Evolutionary conservation across 2,797 vertebrate species (phyloP).

Genomic region (Alca torda): DNA sequence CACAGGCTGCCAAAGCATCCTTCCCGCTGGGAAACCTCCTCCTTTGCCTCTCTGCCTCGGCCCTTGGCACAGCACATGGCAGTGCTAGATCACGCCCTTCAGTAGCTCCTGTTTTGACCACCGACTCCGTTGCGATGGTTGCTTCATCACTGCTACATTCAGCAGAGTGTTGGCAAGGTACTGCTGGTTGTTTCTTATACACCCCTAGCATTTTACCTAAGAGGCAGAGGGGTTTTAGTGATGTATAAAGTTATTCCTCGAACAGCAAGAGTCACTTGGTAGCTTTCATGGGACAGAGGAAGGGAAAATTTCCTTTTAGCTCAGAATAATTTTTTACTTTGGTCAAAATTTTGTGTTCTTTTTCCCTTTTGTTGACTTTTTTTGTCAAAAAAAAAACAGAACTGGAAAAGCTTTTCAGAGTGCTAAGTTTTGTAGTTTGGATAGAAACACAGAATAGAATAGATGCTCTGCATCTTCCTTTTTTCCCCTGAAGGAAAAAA

Average conservation of each 20-base stretch:
- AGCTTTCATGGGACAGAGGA: background rate
- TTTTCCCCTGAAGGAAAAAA: background rate
- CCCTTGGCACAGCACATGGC: background rate
- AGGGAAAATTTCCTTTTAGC: background rate
- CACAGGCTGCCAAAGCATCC: background rate
- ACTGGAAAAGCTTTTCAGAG: background rate
- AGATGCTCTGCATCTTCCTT: background rate
- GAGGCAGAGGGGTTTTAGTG: background rate
- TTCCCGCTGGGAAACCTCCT: rapidly evolving
- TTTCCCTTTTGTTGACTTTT: background rate
- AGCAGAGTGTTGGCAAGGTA: background rate
- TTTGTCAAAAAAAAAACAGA: background rate
- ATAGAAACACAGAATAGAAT: background rate
- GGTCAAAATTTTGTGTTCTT: background rate
- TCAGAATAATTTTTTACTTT: background rate
- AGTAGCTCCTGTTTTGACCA: background rate
- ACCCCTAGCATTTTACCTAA: background rate
- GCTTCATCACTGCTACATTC: background rate
- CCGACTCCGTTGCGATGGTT: rapidly evolving
- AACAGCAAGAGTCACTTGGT: background rate
- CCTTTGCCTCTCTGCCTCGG: background rate
- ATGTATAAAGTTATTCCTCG: background rate
- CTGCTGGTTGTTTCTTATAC: background rate
- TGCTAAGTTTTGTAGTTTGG: background rate
- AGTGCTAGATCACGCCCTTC: background rate